Evolutionary conservation across 2,113 vertebrate genomes (phyloP).

Genomic region (Buteo buteo): DNA sequence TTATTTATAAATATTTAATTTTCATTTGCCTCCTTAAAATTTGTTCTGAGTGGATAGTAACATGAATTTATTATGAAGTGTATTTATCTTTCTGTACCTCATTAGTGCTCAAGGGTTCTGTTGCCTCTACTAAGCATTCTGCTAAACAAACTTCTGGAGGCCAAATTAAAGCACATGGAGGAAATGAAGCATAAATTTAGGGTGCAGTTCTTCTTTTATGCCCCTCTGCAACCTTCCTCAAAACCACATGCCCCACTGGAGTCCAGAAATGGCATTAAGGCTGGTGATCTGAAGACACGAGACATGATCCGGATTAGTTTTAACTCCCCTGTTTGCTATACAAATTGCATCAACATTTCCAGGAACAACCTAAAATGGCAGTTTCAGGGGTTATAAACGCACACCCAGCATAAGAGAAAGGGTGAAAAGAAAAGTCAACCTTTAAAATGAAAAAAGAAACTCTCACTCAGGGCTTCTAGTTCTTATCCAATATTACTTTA

Average conservation of each 20-base stretch:
- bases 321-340: not conserved
- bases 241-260: not conserved
- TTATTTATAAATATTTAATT: conserved; percentile 68
- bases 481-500: not conserved
- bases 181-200: not conserved
- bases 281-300: not conserved
- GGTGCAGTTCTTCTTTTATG: not conserved
- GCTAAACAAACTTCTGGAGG: conserved; percentile 24
- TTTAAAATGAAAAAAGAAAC: not conserved
- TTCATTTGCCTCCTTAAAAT: conserved; percentile 33
- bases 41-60: conserved; percentile 43
- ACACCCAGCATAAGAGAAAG: not conserved
- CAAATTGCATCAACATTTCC: not conserved
- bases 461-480: not conserved
- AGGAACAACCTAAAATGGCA: not conserved
- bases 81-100: conserved; percentile 40
- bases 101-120: conserved; percentile 19
- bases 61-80: conserved; percentile 65
- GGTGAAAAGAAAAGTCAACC: no score
- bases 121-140: conserved; percentile 12
- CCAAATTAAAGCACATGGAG: not conserved
- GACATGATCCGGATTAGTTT: not conserved
- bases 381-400: not conserved
- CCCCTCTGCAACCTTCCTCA: not conserved
- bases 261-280: not conserved